These are phyloP conservation scores for Meghimatium bilineatum DNA, from an alignment of 2,888 invertebrate species.

Conservation along the genomic window DNA sequence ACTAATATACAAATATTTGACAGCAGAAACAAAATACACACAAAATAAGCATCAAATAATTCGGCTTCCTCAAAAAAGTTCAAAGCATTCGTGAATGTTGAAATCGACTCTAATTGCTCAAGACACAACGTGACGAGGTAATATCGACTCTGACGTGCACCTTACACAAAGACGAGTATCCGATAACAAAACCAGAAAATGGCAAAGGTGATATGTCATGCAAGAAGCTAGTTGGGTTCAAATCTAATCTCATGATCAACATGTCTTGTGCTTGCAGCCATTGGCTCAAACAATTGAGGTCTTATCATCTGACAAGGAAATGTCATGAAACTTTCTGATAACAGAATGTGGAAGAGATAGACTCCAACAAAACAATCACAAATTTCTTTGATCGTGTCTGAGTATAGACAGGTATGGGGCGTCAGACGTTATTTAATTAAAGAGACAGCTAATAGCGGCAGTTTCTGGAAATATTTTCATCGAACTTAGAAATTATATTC, in stretches of 20 bases:
- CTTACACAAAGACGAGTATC: slow-evolving; percentile 5
- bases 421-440: neutral
- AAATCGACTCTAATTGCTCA: neutral
- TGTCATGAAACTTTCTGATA: neutral
- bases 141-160: neutral
- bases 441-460: too few relatives aligned
- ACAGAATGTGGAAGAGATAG: neutral
- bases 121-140: neutral
- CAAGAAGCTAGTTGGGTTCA: neutral
- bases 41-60: too few relatives aligned
- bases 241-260: neutral
- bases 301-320: neutral
- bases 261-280: neutral
- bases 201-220: neutral
- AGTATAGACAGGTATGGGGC: neutral
- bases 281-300: neutral
- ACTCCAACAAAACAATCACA: neutral
- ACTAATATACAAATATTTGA: too few relatives aligned
- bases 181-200: neutral
- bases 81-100: neutral
- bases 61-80: too few relatives aligned
- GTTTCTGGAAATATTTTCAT: too few relatives aligned
- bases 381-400: neutral
- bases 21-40: too few relatives aligned
- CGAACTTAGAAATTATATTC: too few relatives aligned